Conservation (phyloP, 1,140 invertebrate species). For the Yoshiicerus persimilis region DNA sequence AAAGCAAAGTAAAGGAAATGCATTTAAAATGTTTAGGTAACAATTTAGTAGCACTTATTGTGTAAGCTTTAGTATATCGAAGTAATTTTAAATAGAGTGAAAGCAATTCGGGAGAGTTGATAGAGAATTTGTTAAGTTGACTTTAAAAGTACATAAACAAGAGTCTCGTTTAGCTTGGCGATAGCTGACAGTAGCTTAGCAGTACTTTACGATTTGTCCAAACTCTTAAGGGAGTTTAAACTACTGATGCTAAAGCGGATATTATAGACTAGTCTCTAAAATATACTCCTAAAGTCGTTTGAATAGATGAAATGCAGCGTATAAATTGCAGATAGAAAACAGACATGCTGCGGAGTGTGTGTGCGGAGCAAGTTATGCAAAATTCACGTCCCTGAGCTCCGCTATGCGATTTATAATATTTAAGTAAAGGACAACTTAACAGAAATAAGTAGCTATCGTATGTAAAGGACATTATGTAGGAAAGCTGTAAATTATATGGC, state of each 20-base stretch:
- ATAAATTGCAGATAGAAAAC: background rate
- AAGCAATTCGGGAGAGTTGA: background rate
- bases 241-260: too few species aligned
- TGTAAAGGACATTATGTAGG: too few species aligned
- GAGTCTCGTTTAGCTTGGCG: background rate
- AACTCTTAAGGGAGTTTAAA: background rate
- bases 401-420: too few species aligned
- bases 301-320: background rate
- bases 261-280: too few species aligned
- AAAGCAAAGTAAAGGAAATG: too few species aligned
- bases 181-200: background rate
- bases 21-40: background rate
- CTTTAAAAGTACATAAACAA: background rate
- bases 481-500: too few species aligned
- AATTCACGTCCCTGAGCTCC: too few species aligned
- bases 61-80: background rate
- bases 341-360: too few species aligned
- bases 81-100: background rate
- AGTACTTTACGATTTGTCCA: background rate
- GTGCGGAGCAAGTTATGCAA: too few species aligned
- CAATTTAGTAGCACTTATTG: background rate
- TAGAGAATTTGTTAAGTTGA: background rate
- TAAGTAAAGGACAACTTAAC: too few species aligned
- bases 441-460: too few species aligned
- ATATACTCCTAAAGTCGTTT: too few species aligned